Evolutionary conservation across 1,140 invertebrate species (phyloP).

Genomic region (Drosophila chauvacae): DNA sequence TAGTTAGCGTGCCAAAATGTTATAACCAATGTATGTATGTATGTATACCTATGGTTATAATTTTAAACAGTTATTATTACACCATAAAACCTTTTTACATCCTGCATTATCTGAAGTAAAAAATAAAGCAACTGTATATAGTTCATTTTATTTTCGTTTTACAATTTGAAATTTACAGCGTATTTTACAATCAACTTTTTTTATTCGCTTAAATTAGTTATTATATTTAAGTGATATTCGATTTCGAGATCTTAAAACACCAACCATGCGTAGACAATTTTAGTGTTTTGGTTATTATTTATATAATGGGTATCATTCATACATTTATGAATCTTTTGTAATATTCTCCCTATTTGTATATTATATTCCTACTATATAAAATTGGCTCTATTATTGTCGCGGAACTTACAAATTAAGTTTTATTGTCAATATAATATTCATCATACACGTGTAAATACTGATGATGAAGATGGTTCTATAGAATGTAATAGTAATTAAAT

Average conservation of each 20-base stretch:
- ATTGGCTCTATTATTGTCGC: slow-evolving; percentile 55
- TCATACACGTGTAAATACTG: slow-evolving; percentile 7
- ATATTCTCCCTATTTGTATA: slow-evolving; percentile 19
- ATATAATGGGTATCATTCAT: slow-evolving; percentile 2
- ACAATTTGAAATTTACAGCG: slow-evolving; percentile 45
- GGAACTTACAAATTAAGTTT: slow-evolving; percentile 45
- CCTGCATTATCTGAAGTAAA: neutral
- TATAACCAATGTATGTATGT: neutral
- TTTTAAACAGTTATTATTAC: neutral
- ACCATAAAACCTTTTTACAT: neutral
- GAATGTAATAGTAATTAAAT: slow-evolving; percentile 1
- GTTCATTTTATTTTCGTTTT: slow-evolving; percentile 30
- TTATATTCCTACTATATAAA: slow-evolving; percentile 21
- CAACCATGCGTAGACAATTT: slow-evolving; percentile 73
- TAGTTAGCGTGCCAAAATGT: neutral
- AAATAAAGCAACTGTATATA: slow-evolving; percentile 5
- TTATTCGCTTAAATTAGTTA: slow-evolving; percentile 27
- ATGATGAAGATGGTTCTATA: neutral
- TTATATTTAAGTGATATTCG: slow-evolving; percentile 5
- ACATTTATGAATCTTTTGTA: slow-evolving; percentile 8
- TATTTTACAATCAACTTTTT: slow-evolving; percentile 57
- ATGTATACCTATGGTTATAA: neutral
- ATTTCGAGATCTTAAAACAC: slow-evolving; percentile 45
- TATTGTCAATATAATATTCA: slow-evolving; percentile 42
- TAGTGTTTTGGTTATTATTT: slow-evolving; percentile 13